Evolutionary conservation across 2,888 invertebrate species (phyloP).

Genomic region (Beris morrisii): DNA sequence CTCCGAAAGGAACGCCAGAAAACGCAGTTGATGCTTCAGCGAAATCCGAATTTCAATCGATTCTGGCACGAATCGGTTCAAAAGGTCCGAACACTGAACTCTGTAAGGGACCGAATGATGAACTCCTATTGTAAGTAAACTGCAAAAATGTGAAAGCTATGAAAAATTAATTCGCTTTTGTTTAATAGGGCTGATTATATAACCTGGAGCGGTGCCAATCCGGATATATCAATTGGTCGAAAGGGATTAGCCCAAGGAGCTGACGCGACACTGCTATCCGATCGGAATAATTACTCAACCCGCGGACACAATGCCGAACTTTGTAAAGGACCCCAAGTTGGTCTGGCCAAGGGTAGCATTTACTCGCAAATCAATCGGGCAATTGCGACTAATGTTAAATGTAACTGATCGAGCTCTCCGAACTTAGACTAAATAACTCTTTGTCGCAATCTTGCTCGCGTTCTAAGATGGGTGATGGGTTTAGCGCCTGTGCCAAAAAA

Average conservation of each 20-base stretch:
- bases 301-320: conserved; percentile 68
- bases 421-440: neutral
- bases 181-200: conserved; percentile 74
- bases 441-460: neutral
- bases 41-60: conserved; percentile 50
- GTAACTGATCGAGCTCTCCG: conserved; percentile 46
- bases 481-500: neutral
- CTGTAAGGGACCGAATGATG: conserved; percentile 79
- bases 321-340: conserved; percentile 71
- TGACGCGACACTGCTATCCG: conserved; percentile 55
- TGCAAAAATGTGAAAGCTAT: conserved; percentile 1
- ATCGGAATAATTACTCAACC: conserved; percentile 58
- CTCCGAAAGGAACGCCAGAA: conserved; percentile 44
- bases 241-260: conserved; percentile 60
- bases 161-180: neutral
- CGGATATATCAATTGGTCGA: conserved; percentile 61
- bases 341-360: conserved; percentile 77
- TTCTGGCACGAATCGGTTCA: conserved; percentile 54
- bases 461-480: neutral
- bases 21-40: conserved; percentile 31
- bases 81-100: conserved; percentile 71
- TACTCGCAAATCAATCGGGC: conserved; percentile 66
- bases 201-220: conserved; percentile 81
- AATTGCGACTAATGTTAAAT: conserved; percentile 51
- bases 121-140: conserved; percentile 71